These are phyloP conservation scores for Clarias pachynema DNA, from an alignment of 2,797 vertebrate species.

Conservation along the genomic window DNA sequence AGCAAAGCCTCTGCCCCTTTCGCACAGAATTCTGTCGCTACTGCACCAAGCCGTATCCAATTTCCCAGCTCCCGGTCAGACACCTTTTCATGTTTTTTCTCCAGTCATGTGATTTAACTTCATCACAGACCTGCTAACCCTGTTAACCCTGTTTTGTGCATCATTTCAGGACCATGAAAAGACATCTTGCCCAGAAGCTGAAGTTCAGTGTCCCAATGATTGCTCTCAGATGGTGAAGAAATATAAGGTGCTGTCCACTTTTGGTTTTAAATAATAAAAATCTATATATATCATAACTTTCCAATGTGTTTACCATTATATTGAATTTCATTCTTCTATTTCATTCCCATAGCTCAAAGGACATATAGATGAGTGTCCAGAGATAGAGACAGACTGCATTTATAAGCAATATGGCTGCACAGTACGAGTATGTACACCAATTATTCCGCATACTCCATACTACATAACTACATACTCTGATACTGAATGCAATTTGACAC, in stretches of 20 bases:
- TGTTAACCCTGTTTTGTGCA: slow-evolving; percentile 2
- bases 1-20: slow-evolving; percentile 71
- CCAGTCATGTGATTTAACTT: not conserved
- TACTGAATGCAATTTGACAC: not conserved
- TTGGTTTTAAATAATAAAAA: not conserved
- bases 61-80: slow-evolving; percentile 53
- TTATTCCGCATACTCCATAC: not conserved
- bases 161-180: slow-evolving; percentile 79
- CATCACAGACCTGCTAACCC: not conserved
- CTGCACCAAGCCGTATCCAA: slow-evolving; percentile 54
- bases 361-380: slow-evolving; percentile 76
- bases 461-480: too few relatives aligned
- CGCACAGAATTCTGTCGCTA: slow-evolving; percentile 72
- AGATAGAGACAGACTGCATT: slow-evolving; percentile 79
- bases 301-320: not conserved
- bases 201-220: slow-evolving; percentile 81
- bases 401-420: slow-evolving; percentile 82
- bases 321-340: not conserved
- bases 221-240: slow-evolving; percentile 79
- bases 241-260: slow-evolving; percentile 73
- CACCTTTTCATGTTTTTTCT: not conserved
- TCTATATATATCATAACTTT: not conserved
- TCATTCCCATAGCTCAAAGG: slow-evolving; percentile 68
- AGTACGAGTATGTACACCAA: slow-evolving; percentile 70
- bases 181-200: slow-evolving; percentile 79